Conservation (phyloP, 1,140 invertebrate genomes). For the Procambarus virginalis region DNA sequence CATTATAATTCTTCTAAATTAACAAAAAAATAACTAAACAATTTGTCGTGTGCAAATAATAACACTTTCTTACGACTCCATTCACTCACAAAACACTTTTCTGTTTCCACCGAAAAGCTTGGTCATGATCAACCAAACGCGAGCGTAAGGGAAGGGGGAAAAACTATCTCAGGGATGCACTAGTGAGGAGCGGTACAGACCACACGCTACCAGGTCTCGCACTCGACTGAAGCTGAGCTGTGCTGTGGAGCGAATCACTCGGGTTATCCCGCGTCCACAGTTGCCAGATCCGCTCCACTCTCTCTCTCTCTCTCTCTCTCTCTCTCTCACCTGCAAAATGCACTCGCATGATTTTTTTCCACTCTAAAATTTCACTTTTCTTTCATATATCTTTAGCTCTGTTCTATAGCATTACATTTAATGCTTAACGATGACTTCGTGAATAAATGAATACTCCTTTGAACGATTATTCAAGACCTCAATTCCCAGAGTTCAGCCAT, state of each 20-base stretch:
- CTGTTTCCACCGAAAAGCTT: slow-evolving; percentile 11
- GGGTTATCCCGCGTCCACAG: slow-evolving; percentile 17
- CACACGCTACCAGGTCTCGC: slow-evolving; percentile 35
- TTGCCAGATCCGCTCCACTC: slow-evolving; percentile 14
- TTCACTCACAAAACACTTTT: slow-evolving; percentile 48
- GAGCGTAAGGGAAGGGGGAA: not conserved
- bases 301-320: no score
- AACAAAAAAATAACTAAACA: slow-evolving; percentile 24
- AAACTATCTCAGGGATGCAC: slow-evolving; percentile 41
- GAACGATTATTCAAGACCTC: no score
- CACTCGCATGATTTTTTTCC: no score
- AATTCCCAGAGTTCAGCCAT: no score
- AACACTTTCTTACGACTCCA: slow-evolving; percentile 29
- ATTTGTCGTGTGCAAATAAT: slow-evolving; percentile 1
- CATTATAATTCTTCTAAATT: slow-evolving; percentile 16
- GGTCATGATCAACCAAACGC: slow-evolving; percentile 15
- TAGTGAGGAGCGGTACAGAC: slow-evolving; percentile 39
- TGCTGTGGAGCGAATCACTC: slow-evolving; percentile 24
- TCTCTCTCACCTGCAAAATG: not conserved
- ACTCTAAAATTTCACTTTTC: no score
- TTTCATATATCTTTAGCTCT: no score
- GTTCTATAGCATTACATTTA: no score
- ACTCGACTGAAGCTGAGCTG: slow-evolving; percentile 48
- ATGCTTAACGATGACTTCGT: no score
- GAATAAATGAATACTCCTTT: no score